Conservation (phyloP, 1,140 invertebrate genomes). For the Gyrodactylus bullatarudis region DNA sequence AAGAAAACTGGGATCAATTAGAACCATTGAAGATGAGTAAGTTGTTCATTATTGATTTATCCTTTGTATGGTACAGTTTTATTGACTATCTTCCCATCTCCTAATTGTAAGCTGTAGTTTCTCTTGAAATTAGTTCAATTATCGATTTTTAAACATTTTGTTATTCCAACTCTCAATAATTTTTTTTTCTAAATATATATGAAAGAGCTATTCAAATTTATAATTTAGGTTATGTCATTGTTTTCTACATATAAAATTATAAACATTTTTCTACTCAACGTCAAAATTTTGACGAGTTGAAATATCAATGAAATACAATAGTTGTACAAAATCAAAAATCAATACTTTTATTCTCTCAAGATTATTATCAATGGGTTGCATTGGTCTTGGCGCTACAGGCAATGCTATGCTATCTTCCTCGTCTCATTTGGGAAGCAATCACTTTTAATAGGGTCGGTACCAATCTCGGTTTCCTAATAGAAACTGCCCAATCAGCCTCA, state of each 20-base stretch:
- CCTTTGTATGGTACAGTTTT: background rate
- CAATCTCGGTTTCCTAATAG: background rate
- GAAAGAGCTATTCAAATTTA: too few species aligned
- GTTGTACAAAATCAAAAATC: background rate
- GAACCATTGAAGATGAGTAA: background rate
- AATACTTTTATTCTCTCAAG: background rate
- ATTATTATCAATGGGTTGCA: constrained; percentile 6
- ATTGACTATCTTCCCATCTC: background rate
- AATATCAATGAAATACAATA: background rate
- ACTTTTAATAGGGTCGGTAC: background rate
- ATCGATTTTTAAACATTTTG: background rate
- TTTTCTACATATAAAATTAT: too few species aligned
- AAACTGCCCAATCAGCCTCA: background rate
- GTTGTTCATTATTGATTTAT: background rate
- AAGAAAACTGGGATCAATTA: background rate
- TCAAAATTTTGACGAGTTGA: background rate
- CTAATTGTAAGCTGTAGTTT: background rate
- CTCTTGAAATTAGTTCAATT: background rate
- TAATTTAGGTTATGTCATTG: too few species aligned
- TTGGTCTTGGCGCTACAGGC: constrained; percentile 2
- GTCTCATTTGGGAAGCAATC: background rate
- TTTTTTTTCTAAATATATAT: too few species aligned
- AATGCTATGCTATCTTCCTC: background rate
- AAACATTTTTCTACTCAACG: background rate
- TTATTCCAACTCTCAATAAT: background rate